Percentiles rank a stretch among this genome's conserved stretches.
Evolutionary conservation across 2,888 invertebrate species (phyloP).

Genomic region (Ethmia dodecea): DNA sequence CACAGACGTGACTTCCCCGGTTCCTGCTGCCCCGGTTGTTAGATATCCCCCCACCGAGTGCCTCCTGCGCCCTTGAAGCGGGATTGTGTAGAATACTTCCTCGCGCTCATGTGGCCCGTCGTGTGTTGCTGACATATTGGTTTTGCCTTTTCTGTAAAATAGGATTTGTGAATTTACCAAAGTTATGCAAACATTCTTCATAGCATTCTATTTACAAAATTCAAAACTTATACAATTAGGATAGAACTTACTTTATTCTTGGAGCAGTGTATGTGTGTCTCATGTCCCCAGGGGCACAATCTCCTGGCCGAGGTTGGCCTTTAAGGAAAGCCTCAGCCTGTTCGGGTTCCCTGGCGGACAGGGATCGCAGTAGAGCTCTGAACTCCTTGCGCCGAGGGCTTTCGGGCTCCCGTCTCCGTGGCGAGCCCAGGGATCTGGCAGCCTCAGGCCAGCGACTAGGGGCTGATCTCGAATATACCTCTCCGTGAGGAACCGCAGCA

Average conservation of each 20-base stretch:
- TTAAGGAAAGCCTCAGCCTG: constrained; percentile 81
- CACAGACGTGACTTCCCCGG: constrained; percentile 63
- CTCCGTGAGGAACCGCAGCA: constrained; percentile 37
- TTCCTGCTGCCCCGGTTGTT: constrained; percentile 55
- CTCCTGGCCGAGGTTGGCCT: constrained; percentile 84
- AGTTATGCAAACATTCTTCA: not conserved
- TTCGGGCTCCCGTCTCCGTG: constrained; percentile 56
- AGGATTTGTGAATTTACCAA: too few species aligned
- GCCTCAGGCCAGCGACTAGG: constrained; percentile 80
- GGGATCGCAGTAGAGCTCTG: constrained; percentile 78
- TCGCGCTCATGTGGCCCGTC: constrained; percentile 70
- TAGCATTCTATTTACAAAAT: not conserved
- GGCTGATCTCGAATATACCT: constrained; percentile 81
- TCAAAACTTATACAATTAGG: not conserved
- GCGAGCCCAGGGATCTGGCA: constrained; percentile 53
- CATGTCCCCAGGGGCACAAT: constrained; percentile 79
- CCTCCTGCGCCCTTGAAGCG: constrained; percentile 70
- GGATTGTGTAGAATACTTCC: constrained; percentile 79
- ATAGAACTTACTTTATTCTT: constrained; percentile 54
- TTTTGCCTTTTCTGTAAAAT: constrained; percentile 65
- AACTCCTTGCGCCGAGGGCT: constrained; percentile 73
- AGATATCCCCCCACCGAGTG: constrained; percentile 84
- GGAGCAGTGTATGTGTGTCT: constrained; percentile 66
- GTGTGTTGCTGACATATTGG: constrained; percentile 53
- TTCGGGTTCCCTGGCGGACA: constrained; percentile 81